Percentiles rank a stretch among this genome's conserved stretches.
phyloP scores from a whole-genome alignment of 2,113 vertebrate species.

The Coryphaenoides rupestris region DNA sequence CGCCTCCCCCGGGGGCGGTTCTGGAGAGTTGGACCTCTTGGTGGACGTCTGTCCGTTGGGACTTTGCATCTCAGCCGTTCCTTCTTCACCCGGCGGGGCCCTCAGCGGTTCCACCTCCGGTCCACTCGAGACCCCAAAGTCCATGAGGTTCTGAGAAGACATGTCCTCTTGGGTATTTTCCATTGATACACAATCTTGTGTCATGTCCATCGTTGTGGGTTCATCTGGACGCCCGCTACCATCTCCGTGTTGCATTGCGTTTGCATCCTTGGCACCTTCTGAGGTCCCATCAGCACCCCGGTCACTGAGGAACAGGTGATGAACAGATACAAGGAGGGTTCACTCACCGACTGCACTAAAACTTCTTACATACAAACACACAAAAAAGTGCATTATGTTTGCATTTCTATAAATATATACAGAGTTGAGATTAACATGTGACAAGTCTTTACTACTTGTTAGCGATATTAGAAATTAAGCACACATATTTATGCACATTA shows the following conservation, averaged over 20 bases:
- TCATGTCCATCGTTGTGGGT: slow-evolving; percentile 11
- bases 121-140: slow-evolving; percentile 20
- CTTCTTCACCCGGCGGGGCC: slow-evolving; percentile 7
- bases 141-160: slow-evolving; percentile 34
- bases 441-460: too few species aligned
- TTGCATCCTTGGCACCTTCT: slow-evolving; percentile 18
- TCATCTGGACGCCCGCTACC: slow-evolving; percentile 28
- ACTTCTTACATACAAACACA: neutral
- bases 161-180: slow-evolving; percentile 21
- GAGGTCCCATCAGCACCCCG: slow-evolving; percentile 28
- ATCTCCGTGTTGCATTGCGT: slow-evolving; percentile 14
- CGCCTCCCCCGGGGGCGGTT: slow-evolving; percentile 37
- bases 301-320: slow-evolving; percentile 28
- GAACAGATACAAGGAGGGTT: too few species aligned
- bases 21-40: slow-evolving; percentile 45
- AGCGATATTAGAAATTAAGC: neutral
- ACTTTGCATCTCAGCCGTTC: slow-evolving; percentile 18
- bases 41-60: slow-evolving; percentile 51
- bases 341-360: too few species aligned
- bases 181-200: slow-evolving; percentile 13
- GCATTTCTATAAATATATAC: too few species aligned
- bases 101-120: slow-evolving; percentile 19
- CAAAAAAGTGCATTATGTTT: too few species aligned
- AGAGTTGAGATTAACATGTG: too few species aligned
- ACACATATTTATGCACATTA: neutral